Conservation (phyloP, 2,888 invertebrate species). For the Pachycephus smyrnensis region DNA sequence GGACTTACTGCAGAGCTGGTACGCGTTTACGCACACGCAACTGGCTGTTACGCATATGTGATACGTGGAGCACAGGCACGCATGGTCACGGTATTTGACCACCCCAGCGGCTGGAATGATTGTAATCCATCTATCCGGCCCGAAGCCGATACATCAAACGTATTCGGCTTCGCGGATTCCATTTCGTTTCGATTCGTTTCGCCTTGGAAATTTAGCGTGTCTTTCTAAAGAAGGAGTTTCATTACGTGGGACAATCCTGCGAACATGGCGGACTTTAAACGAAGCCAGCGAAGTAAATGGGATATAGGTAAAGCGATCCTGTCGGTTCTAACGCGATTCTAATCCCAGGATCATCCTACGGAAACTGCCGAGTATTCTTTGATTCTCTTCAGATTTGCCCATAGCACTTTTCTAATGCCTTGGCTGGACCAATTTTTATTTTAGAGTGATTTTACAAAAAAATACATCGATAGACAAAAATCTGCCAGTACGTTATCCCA, state of each 20-base stretch:
- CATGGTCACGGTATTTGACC: slow-evolving; percentile 66
- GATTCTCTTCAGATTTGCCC: background rate
- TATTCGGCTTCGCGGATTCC: slow-evolving; percentile 37
- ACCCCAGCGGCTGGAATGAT: slow-evolving; percentile 64
- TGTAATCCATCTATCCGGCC: slow-evolving; percentile 67
- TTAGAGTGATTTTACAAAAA: background rate
- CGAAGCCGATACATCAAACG: slow-evolving; percentile 60
- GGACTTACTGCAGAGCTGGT: background rate
- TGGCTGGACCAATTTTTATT: background rate
- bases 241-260: background rate
- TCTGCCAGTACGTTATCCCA: background rate
- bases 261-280: background rate
- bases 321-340: slow-evolving; percentile 23
- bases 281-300: background rate
- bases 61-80: slow-evolving; percentile 24
- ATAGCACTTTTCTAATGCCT: background rate
- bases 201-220: background rate
- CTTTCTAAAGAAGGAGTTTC: background rate
- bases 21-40: slow-evolving; percentile 7
- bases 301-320: background rate
- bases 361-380: slow-evolving; percentile 1
- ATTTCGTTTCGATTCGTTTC: slow-evolving; percentile 25
- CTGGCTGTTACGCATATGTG: slow-evolving; percentile 12
- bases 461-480: background rate
- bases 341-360: slow-evolving; percentile 5